These are phyloP conservation scores for Nysson spinosus DNA, from an alignment of 2,888 invertebrate genomes.

Conservation along the genomic window DNA sequence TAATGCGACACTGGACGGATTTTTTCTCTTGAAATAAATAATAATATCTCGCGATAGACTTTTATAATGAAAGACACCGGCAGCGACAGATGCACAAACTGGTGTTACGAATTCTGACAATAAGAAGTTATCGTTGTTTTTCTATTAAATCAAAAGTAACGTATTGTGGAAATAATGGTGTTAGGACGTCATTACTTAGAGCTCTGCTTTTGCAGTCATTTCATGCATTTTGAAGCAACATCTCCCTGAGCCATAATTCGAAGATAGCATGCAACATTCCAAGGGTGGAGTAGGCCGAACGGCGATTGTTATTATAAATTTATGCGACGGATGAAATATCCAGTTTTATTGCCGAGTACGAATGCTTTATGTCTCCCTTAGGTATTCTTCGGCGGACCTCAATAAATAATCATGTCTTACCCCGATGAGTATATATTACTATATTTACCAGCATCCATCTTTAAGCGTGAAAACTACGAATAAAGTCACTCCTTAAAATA, in stretches of 20 bases:
- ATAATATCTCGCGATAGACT: too few relatives aligned
- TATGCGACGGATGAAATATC: conserved; percentile 18
- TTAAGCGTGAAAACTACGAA: too few relatives aligned
- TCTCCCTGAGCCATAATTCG: conserved; percentile 1
- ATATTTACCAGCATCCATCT: conserved; percentile 1
- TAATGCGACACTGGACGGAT: too few relatives aligned
- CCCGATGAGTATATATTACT: neutral
- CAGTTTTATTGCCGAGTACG: neutral
- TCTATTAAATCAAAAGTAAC: too few relatives aligned
- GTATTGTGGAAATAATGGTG: neutral
- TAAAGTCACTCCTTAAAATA: too few relatives aligned
- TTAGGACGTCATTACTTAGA: neutral
- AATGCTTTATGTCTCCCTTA: neutral
- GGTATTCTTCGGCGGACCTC: neutral
- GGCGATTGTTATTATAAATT: conserved; percentile 28
- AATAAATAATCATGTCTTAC: conserved; percentile 17
- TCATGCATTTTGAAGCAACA: neutral
- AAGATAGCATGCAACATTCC: neutral
- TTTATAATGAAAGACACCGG: too few relatives aligned
- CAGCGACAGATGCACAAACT: too few relatives aligned
- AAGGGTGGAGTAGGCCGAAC: neutral
- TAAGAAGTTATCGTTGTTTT: too few relatives aligned
- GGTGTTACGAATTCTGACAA: too few relatives aligned
- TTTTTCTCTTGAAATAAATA: too few relatives aligned
- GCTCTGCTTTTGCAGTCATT: neutral